Base-by-base conservation (phyloP, 35 echinoderm and acorn worm species). In the Apostichopus parvimensis region DNA sequence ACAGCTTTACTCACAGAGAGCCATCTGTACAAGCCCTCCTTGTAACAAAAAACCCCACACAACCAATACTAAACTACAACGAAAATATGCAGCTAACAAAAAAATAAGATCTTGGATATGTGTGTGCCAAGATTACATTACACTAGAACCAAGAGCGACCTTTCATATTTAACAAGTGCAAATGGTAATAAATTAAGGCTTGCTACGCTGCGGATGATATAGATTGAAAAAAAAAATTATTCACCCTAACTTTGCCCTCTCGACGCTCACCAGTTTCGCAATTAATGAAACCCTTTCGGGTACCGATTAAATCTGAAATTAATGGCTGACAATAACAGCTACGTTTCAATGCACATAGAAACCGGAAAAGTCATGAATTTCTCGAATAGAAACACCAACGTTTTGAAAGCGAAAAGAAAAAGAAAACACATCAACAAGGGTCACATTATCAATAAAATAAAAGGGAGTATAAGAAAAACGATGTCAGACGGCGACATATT, bases 161-260 rank as follows among this genome's bases (percentile, higher is more conserved):
- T 88, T 88, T 88, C 86, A 88, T 88, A 88, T 88, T 88, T 88
- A 88, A 88, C 86, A 88, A 88, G 86, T 88, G 68, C 86, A 88
- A 88, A 88, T 75, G 86, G 86, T 88, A 88, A 88, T 88, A 88
- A 88, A 88, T 88, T 88, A 88, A 88, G 68, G 86, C 86, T 88
- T 88, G 86, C 86, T 65, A 72, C 86, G 86, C 86, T 75, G 62
- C 86, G 86, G 60, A 88, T 72, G 86, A 88, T 88, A 53, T 59
- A 84, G 81, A 84, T 84, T 84, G 81, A 84, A 84, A 84, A 60
- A 84, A 45, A 45, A 45, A 45, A 45, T 45, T 84, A 84, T 84
- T 84, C 81, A 84, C 81, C 81, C 81, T 59, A 58, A 59, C 34
- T 84, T 84, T 84, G 81, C 81, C 81, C 81, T 84, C 81, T 84